Percentiles rank a stretch among this genome's conserved stretches.
These are phyloP conservation scores for Virgularia gustaviana DNA, from an alignment of 92 coral and sea anemone genomes.

Conservation along the genomic window DNA sequence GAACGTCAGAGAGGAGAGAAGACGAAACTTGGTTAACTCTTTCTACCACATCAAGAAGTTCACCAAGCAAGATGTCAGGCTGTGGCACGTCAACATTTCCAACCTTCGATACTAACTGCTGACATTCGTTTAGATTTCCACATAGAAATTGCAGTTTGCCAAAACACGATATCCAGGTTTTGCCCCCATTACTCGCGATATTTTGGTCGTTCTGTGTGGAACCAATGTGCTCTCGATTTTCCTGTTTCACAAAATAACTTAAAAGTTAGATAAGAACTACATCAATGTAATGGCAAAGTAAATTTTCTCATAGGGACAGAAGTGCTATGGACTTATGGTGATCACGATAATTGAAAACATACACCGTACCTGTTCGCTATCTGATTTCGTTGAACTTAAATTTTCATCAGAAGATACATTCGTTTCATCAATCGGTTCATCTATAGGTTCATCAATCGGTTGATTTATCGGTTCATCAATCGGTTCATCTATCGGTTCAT, in stretches of 20 bases:
- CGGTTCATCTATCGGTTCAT: constrained; percentile 5
- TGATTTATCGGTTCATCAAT: not conserved
- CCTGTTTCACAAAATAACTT: constrained; percentile 15
- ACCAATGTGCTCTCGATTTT: constrained; percentile 8
- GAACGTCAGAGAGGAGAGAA: constrained; percentile 15
- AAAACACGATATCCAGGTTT: constrained; percentile 18
- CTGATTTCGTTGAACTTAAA: constrained; percentile 3
- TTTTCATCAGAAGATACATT: constrained; percentile 12
- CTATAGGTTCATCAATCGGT: not conserved
- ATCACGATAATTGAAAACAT: not conserved
- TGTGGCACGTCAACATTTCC: constrained; percentile 4
- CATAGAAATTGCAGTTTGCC: not conserved
- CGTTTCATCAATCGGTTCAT: not conserved
- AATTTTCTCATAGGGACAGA: not conserved
- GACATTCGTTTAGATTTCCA: constrained; percentile 1
- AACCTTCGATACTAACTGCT: not conserved
- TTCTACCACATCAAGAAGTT: constrained; percentile 17
- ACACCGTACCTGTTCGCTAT: not conserved
- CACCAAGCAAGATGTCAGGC: constrained; percentile 20
- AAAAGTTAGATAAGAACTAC: too few relatives aligned
- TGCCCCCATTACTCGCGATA: not conserved
- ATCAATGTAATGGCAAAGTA: not conserved
- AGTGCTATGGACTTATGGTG: too few relatives aligned
- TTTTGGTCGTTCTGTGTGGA: not conserved
- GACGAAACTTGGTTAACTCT: constrained; percentile 17